Percentiles rank a stretch among this genome's conserved stretches.
Evolutionary conservation across 2,888 invertebrate species (phyloP).

Genomic region (Archips xylosteana): DNA sequence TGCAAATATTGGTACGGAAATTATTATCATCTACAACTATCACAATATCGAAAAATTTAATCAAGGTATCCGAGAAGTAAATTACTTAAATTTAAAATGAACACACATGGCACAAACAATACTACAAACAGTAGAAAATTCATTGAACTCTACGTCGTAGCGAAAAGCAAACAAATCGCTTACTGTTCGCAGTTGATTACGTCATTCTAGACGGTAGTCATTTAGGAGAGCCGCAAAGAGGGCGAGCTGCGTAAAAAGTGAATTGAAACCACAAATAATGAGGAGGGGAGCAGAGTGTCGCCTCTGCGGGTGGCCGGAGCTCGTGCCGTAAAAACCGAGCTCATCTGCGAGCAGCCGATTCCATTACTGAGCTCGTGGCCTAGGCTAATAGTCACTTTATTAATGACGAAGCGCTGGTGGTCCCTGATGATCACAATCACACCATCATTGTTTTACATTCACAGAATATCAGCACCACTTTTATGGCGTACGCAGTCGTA

Average conservation of each 20-base stretch:
- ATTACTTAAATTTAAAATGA: not conserved
- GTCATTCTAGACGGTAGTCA: constrained; percentile 62
- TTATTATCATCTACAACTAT: too few relatives aligned
- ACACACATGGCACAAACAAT: not conserved
- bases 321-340: constrained; percentile 83
- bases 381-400: constrained; percentile 79
- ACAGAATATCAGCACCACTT: constrained; percentile 9
- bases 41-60: too few relatives aligned
- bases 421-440: constrained; percentile 53
- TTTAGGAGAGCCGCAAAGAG: constrained; percentile 67
- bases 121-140: constrained; percentile 20
- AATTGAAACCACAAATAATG: constrained; percentile 85
- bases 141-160: constrained; percentile 38
- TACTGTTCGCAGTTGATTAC: constrained; percentile 54
- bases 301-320: constrained; percentile 80
- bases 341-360: constrained; percentile 75
- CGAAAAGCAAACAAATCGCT: constrained; percentile 44
- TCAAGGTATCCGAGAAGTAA: not conserved
- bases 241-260: constrained; percentile 79
- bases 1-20: too few relatives aligned
- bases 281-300: constrained; percentile 69
- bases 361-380: constrained; percentile 71
- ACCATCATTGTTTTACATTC: constrained; percentile 49
- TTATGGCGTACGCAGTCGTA: not conserved
- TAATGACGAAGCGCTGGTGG: constrained; percentile 72